phyloP scores from a whole-genome alignment of 2,888 invertebrate species.

The Keiferia lycopersicella region DNA sequence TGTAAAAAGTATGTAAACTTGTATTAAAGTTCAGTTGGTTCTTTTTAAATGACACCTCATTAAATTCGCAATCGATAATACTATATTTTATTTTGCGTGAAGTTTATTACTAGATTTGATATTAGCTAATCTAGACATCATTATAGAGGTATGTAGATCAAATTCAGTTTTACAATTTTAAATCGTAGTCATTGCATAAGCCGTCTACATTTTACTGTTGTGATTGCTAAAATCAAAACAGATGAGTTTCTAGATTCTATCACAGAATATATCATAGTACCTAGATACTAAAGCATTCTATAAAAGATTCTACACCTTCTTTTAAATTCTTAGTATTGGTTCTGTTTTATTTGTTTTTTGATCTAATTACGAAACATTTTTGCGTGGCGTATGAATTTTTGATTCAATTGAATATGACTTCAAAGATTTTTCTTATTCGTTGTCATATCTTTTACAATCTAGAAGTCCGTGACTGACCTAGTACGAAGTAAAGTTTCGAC shows the following conservation, averaged over 20 bases:
- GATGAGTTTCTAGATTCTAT: too few relatives aligned
- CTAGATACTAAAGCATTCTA: too few relatives aligned
- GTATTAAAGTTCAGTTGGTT: background rate
- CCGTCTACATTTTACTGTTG: background rate
- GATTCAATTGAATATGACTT: too few relatives aligned
- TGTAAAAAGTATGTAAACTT: background rate
- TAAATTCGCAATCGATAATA: background rate
- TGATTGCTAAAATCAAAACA: too few relatives aligned
- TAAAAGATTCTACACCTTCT: too few relatives aligned
- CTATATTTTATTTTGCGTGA: background rate
- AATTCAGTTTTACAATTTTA: background rate
- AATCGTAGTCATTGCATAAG: background rate
- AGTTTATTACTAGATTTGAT: background rate
- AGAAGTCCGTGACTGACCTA: background rate
- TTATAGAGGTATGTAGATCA: constrained; percentile 1
- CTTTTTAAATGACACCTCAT: background rate
- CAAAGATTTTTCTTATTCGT: too few relatives aligned
- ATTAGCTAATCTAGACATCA: constrained; percentile 1
- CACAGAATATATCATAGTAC: too few relatives aligned
- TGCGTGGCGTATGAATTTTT: too few relatives aligned
- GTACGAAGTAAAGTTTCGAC: background rate
- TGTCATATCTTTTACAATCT: too few relatives aligned
- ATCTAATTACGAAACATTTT: too few relatives aligned
- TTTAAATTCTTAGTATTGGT: too few relatives aligned
- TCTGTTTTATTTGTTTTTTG: too few relatives aligned